Conservation (phyloP, 2,113 vertebrate genomes). For the Scomber scombrus region DNA sequence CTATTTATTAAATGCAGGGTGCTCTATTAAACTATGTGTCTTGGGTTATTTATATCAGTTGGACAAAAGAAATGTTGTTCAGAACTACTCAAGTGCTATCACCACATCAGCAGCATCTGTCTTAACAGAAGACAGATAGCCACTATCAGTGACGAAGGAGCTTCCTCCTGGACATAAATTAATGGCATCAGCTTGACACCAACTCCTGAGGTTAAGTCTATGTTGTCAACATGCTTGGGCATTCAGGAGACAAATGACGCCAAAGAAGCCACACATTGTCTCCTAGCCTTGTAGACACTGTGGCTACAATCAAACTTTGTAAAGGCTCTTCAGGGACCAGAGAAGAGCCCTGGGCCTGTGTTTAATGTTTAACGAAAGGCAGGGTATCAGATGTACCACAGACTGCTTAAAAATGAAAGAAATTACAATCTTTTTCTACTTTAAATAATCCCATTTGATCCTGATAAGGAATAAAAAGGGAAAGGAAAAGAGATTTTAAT, state of each 20-base stretch:
- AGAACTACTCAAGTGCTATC: constrained; percentile 21
- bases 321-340: neutral
- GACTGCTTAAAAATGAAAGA: constrained; percentile 11
- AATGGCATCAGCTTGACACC: constrained; percentile 66
- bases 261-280: constrained; percentile 58
- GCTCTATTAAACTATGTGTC: neutral
- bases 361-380: constrained; percentile 29
- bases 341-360: neutral
- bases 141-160: constrained; percentile 69
- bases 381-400: constrained; percentile 6
- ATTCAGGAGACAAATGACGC: constrained; percentile 74
- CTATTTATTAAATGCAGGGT: neutral
- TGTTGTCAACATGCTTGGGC: constrained; percentile 75
- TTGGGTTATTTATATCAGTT: neutral
- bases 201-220: constrained; percentile 74
- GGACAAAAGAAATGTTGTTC: neutral
- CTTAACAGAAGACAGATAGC: constrained; percentile 52
- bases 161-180: constrained; percentile 69
- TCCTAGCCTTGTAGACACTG: constrained; percentile 30
- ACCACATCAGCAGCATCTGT: constrained; percentile 53
- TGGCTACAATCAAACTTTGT: constrained; percentile 8
- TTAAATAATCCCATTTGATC: constrained; percentile 36
- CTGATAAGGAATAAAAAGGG: constrained; percentile 34
- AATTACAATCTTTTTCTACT: constrained; percentile 5
- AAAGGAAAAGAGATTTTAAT: constrained; percentile 33